Evolutionary conservation across 2,113 vertebrate species (phyloP), one percentile per base, ranked within the genome.

Genomic region (Anthoscopus minutus): DNA sequence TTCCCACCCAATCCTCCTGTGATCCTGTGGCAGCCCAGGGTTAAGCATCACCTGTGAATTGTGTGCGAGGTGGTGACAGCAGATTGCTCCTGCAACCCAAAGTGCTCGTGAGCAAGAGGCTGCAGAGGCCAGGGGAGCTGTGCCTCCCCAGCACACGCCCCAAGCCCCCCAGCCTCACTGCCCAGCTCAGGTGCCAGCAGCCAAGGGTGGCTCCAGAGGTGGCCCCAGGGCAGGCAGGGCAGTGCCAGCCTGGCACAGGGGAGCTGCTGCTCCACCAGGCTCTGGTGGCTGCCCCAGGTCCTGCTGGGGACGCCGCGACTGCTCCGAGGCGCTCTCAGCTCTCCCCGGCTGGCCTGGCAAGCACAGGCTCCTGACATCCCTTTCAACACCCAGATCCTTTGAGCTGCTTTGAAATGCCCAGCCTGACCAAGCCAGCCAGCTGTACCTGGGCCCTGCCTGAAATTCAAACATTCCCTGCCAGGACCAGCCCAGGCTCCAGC

Each of bases 281-380:
- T 51, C 27, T 11, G 2, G 2, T 25, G 38, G 50, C 40, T 73
- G 33, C 28, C 54, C 71, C 5, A 3, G 47, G 6, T 7, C 48
- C 85, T 2, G 3, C 23, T 4, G 8, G 37, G 27, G 30, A 84
- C n/a, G 48, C 64, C 38, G 54, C 0, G 1, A 33, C 2, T 12
- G 58, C 45, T 23, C 2, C 2, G 12, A 74, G 86, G 65, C 8
- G 21, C 31, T 85, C 90, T 18, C 66, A 71, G 7, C 70, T 15
- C 4, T 2, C 27, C 21, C 27, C 2, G 2, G 25, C 10, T 64
- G 17, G 0, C 40, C 16, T 7, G 23, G 65, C 48, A 23, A 27
- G 73, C 30, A 10, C 79, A 35, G 64, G 17, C 25, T 72, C 71
- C 51, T 27, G 15, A 25, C 42, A 15, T 23, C 56, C 64, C 84